Percentiles rank a stretch among this genome's conserved stretches.
Evolutionary conservation across 2,888 invertebrate species (phyloP).

Genomic region (Netelia virgata): DNA sequence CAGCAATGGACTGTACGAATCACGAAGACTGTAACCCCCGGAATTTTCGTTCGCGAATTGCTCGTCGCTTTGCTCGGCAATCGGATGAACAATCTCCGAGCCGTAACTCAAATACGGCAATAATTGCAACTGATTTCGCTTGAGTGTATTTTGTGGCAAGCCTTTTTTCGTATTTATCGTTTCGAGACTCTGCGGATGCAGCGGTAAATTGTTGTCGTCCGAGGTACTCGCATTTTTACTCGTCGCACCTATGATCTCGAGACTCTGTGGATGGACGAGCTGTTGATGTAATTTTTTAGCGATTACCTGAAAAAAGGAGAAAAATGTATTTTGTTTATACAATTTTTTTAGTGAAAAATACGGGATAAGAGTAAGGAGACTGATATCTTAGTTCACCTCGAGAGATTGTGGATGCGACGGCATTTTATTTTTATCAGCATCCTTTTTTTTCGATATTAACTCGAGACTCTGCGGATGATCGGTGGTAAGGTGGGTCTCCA

Average conservation of each 20-base stretch:
- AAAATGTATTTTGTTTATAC: not conserved
- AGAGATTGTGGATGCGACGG: constrained; percentile 83
- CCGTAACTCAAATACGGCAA: constrained; percentile 87
- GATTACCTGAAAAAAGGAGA: constrained; percentile 75
- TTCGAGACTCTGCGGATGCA: constrained; percentile 93
- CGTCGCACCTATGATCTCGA: constrained; percentile 82
- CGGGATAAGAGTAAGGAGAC: not conserved
- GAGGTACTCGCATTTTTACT: constrained; percentile 81
- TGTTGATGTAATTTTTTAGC: constrained; percentile 81
- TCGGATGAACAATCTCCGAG: constrained; percentile 93
- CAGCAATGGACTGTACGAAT: constrained; percentile 80
- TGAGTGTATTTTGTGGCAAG: constrained; percentile 82
- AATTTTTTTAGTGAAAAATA: not conserved
- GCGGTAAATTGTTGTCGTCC: constrained; percentile 88
- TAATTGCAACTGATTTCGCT: constrained; percentile 82
- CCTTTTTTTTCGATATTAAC: constrained; percentile 81
- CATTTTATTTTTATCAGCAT: constrained; percentile 82
- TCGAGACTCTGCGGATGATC: constrained; percentile 83
- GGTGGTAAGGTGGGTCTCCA: constrained; percentile 80
- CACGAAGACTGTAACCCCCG: constrained; percentile 77
- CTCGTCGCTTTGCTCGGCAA: constrained; percentile 94
- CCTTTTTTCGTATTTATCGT: constrained; percentile 87
- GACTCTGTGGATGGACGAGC: constrained; percentile 83
- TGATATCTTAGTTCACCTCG: constrained; percentile 76
- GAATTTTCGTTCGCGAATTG: constrained; percentile 84